Conservation (phyloP, 2,888 invertebrate species). For the Crematogaster levior region DNA sequence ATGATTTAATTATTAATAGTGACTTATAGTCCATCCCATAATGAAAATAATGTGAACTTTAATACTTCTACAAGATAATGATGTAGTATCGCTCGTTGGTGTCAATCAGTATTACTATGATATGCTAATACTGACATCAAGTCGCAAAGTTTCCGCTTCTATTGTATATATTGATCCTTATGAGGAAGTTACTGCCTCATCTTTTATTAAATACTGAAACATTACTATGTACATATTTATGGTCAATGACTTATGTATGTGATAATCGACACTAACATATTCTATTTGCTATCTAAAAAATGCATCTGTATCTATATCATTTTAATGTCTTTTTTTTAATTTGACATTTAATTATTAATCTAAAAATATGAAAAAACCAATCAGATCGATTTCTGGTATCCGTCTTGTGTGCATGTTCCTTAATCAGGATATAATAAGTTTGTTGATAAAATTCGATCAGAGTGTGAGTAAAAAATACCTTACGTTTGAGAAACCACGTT, state of each 20-base stretch:
- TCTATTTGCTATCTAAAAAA: neutral
- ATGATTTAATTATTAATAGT: neutral
- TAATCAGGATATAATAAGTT: constrained; percentile 19
- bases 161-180: neutral
- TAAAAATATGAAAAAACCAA: neutral
- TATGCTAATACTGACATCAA: neutral
- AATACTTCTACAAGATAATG: neutral
- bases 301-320: neutral
- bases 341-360: neutral
- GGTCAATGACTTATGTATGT: neutral
- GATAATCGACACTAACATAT: neutral
- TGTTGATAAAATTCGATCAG: neutral
- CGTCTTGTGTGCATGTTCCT: neutral
- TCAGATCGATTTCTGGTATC: neutral
- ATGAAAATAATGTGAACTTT: constrained; percentile 21
- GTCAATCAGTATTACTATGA: constrained; percentile 4
- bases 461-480: neutral
- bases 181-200: constrained; percentile 1
- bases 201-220: neutral
- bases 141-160: neutral
- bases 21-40: neutral
- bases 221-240: constrained; percentile 8
- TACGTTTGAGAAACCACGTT: neutral
- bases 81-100: neutral
- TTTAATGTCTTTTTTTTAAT: neutral